Base-by-base conservation (phyloP, 1,140 invertebrate genomes). In the Nasonia vitripennis region DNA sequence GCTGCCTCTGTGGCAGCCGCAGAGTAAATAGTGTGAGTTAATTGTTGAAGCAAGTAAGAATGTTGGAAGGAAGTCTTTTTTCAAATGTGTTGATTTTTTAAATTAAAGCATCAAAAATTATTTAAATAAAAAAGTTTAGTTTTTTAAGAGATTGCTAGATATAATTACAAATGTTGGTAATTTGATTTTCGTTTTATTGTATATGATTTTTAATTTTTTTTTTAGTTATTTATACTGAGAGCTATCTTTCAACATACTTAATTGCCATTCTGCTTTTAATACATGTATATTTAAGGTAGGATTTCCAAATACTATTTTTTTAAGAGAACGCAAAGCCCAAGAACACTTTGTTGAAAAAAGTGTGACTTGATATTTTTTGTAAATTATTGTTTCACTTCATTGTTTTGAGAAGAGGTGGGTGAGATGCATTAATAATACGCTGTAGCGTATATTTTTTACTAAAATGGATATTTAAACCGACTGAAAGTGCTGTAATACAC, bases 401-500 rank as follows among this genome's bases (percentile, higher is more conserved):
- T 48, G 48, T 73, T 48, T 12, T 12, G 2, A n/a, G 67, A 12
- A 20, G 12, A 71, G 12, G 9, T 31, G 67, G 23, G 45, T 14
- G 45, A n/a, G 10, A 20, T 34, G 20, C 10, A 14, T 20, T n/a
- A 62, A 62, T 55, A 62, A 62, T 62, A 41, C n/a, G 4, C 34
- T 17, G 37, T 10, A 17, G 1, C 68, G 2, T 37, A 81, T 73
- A 71, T 51, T 81, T 81, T 81, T 75, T 62, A 62, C 48, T 51
- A 7, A 48, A 62, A 62, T 34, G 17, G 48, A 20, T 45, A 51
- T 62, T 82, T 74, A 41, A 41, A 75, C 27, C 11, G 41, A n/a
- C 20, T 62, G 31, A 62, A 31, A 82, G 5, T 62, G 55, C 55
- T 62, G 7, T 62, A 62, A 7, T n/a, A 62, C 5, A 62, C 6